Percentiles rank a stretch among this genome's conserved stretches.
phyloP scores from a whole-genome alignment of 2,797 vertebrate genomes.

The Varecia variegata region DNA sequence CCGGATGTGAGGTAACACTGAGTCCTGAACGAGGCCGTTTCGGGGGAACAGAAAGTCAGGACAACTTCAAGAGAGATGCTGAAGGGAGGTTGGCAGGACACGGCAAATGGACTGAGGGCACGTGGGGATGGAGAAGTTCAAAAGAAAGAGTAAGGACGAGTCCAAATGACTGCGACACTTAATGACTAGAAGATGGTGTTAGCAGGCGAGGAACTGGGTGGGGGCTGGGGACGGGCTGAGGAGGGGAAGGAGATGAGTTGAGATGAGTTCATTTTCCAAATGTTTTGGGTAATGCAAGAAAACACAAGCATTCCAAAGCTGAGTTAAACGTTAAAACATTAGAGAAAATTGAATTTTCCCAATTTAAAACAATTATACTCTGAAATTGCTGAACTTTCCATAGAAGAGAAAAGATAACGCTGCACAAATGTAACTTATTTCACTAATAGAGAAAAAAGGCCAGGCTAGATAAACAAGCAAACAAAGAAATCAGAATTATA shows the following conservation, averaged over 20 bases:
- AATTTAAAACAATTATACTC: conserved; percentile 76
- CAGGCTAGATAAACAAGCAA: background rate
- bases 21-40: accelerated
- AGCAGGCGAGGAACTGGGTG: background rate
- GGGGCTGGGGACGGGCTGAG: background rate
- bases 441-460: conserved; percentile 2
- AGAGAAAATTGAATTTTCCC: conserved; percentile 77
- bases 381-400: conserved; percentile 63
- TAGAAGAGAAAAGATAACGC: conserved; percentile 71
- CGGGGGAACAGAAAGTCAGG: background rate
- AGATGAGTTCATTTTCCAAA: conserved; percentile 73
- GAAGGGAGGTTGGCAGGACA: background rate
- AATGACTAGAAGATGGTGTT: background rate
- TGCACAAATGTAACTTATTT: conserved; percentile 75
- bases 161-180: background rate
- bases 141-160: background rate
- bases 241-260: background rate
- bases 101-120: background rate
- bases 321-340: conserved; percentile 71
- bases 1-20: background rate
- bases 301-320: conserved; percentile 41
- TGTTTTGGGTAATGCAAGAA: conserved; percentile 67
- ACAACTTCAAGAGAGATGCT: background rate
- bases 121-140: background rate
- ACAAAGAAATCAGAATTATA: background rate